Evolutionary conservation across 2,113 vertebrate genomes (phyloP).

Genomic region (Crotophaga sulcirostris): DNA sequence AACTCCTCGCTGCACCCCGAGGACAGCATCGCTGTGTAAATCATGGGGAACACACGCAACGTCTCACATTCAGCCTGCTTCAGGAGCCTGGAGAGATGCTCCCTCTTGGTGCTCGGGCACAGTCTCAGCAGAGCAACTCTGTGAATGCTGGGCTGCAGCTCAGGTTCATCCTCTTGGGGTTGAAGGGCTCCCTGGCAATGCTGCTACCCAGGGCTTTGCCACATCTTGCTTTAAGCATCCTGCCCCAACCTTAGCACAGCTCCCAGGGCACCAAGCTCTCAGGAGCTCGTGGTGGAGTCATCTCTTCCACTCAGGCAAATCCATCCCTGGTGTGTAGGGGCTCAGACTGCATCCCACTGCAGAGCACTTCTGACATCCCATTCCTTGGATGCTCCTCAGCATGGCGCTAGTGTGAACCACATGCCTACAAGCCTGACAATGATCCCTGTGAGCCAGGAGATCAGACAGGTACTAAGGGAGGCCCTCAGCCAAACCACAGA

Average conservation of each 20-base stretch:
- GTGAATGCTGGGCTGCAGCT: not conserved
- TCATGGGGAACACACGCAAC: not conserved
- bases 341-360: not conserved
- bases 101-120: not conserved
- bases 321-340: too few species aligned
- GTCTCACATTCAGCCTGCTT: not conserved
- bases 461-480: not conserved
- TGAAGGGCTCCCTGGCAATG: not conserved
- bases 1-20: not conserved
- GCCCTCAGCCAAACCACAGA: not conserved
- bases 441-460: not conserved
- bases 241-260: not conserved
- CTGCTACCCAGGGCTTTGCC: not conserved
- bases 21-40: not conserved
- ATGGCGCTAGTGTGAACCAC: fast-evolving
- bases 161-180: not conserved
- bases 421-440: not conserved
- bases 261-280: not conserved
- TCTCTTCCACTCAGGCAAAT: not conserved
- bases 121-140: not conserved
- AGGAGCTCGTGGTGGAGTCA: not conserved
- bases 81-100: not conserved
- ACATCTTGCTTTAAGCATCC: not conserved
- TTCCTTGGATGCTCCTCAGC: not conserved
- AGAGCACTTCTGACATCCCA: not conserved